Base-by-base conservation (phyloP, 2,888 invertebrate genomes). In the Drosophila quinaria region DNA sequence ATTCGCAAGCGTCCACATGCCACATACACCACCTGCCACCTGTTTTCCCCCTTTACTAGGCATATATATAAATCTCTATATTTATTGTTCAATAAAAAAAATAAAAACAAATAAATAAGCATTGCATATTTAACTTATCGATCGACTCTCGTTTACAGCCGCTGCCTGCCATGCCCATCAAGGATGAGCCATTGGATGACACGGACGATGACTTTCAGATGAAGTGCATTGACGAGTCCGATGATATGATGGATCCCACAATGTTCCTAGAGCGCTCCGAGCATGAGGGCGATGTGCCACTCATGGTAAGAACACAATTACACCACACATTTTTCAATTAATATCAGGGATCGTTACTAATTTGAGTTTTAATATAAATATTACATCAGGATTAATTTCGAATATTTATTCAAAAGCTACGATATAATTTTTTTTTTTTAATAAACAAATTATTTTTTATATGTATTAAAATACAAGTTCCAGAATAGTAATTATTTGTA, bases 171-270 rank as follows among this genome's bases (percentile, higher is more conserved):
- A 81, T 91, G 55, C 87, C 91, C 63, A 92, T 92, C 49, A 92
- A 92, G 74, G 90, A 92, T 74, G 92, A 93, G 73, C 92, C 92
- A n/a, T 59, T 90, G 44, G 87, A 83, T 15, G 91, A 91, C 56
- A 76, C 77, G 46, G 92, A 92, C 15, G 92, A 92, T 55, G 91
- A 92, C 35, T 91, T 89, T 69, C 88, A 87, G 65, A 81, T 83
- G 77, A 83, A 89, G 44, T 80, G 81, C 41, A 87, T 90, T 60
- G 92, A 92, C 62, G 91, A 92, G 60, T 90, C 90, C 51, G 91
- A 92, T 68, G 92, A 92, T 65, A 91, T 91, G 91, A 87, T 93
- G 51, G 93, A 93, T 87, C 93, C 93, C 33, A 91, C 90, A 44
- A 87, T 93, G 77, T 93, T 92, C 82, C 88, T 93, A 73, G 92